Base-by-base conservation (phyloP, 2,888 invertebrate species). In the Drosophila prostipennis region DNA sequence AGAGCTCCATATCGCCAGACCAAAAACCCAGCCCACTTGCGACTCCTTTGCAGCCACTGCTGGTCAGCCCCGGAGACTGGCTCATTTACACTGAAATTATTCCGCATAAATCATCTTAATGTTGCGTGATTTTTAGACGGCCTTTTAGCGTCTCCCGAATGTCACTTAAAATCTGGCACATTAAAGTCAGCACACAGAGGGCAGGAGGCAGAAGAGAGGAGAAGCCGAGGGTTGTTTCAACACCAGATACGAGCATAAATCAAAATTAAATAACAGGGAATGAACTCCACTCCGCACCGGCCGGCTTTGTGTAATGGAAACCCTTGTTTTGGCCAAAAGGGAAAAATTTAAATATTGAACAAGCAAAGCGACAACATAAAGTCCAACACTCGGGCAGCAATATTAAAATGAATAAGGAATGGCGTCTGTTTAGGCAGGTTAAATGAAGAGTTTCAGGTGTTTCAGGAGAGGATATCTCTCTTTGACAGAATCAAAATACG, bases 71-170 rank as follows among this genome's bases (percentile, higher is more conserved):
- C 74, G 67, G 74, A 79, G 78, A 74, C 85, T 76, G 72, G 78
- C 87, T 85, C 85, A 80, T 84, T 85, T 85, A 72, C 87, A 79
- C 75, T 76, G 63, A 82, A 87, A 87, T 85, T 85, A 85, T 78
- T 85, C 79, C 77, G 79, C 87, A 82, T 87, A 87, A 85, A 85
- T 85, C 87, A 85, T 85, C 76, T 85, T 81, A 78, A 87, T 84
- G 84, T 86, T 86, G 81, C 84, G 82, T 85, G 82, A 83, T 83
- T 85, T 82, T 83, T 80, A 77, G 86, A 80, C 78, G 77, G 80
- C 82, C 80, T 85, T 83, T 83, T 83, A 83, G 78, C 77, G 75
- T 77, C 75, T 78, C 80, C 76, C 80, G 82, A 83, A 74, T 79
- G 82, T 83, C 85, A 83, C 85, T 83, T 85, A 83, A 83, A 85